Percentiles rank a stretch among this genome's conserved stretches.
Conservation (phyloP, 2,113 vertebrate species). For the Echinops telfairi region DNA sequence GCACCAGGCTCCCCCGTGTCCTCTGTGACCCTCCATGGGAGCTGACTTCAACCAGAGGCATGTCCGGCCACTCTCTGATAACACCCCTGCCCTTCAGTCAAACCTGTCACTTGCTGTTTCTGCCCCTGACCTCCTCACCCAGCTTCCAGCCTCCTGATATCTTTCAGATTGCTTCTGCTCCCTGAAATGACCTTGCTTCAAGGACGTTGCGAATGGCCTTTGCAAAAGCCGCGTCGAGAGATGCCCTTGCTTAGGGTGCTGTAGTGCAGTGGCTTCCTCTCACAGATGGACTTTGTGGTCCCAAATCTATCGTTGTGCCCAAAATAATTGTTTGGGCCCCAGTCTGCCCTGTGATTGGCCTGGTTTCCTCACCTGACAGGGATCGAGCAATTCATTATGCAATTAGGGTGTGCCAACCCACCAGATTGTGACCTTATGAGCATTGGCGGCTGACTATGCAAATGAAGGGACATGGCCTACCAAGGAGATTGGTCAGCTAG, state of each 20-base stretch:
- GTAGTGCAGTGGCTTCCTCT: background rate
- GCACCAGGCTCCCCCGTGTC: no score
- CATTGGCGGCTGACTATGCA: background rate
- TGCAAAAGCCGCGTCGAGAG: background rate
- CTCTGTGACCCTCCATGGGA: background rate
- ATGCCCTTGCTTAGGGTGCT: background rate
- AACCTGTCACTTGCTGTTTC: fast-evolving
- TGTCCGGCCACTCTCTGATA: background rate
- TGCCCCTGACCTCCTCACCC: fast-evolving
- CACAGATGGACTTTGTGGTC: background rate
- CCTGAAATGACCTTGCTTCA: background rate
- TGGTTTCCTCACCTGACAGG: background rate
- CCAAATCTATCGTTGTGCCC: background rate
- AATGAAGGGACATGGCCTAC: background rate
- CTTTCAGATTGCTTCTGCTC: background rate
- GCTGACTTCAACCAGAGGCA: background rate
- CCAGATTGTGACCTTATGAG: background rate
- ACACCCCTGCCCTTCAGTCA: background rate
- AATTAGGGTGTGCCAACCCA: background rate
- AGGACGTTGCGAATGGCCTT: background rate
- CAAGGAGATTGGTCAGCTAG: background rate
- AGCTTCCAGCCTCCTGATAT: background rate
- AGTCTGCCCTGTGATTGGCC: background rate
- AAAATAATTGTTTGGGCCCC: background rate
- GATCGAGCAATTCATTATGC: background rate